A percentile compares a stretch with the other conserved stretches of the same genome.
These are phyloP conservation scores for Lophotis ruficrista DNA, from an alignment of 2,113 vertebrate species.

Conservation along the genomic window DNA sequence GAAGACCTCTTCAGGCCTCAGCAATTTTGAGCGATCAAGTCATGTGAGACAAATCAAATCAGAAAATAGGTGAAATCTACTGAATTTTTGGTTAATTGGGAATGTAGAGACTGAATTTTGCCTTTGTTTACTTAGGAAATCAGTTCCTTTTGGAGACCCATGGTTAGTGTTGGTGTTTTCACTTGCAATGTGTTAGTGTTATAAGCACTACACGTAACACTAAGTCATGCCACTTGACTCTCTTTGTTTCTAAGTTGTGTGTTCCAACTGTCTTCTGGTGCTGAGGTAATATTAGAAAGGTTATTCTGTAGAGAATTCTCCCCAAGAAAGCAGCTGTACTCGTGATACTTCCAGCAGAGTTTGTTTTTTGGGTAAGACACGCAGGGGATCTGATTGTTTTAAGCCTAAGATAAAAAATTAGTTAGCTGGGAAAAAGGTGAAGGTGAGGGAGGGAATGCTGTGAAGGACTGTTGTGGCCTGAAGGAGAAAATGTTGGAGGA, in stretches of 20 bases:
- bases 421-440: not conserved
- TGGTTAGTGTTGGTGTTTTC: not conserved
- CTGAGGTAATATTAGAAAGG: not conserved
- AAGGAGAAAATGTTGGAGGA: not conserved
- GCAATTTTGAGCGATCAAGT: not conserved
- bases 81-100: not conserved
- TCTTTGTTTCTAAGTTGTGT: not conserved
- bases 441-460: not conserved
- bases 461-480: not conserved
- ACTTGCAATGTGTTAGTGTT: not conserved
- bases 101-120: not conserved
- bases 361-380: not conserved
- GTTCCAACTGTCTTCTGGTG: not conserved
- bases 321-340: not conserved
- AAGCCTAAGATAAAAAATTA: not conserved
- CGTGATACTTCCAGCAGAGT: not conserved
- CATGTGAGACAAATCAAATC: not conserved
- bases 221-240: not conserved
- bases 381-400: not conserved
- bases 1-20: not conserved
- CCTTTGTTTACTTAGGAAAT: not conserved
- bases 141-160: not conserved
- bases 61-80: not conserved
- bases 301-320: not conserved
- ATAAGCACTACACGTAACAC: not conserved